These are phyloP conservation scores for Gobionotothen gibberifrons DNA, from an alignment of 2,797 vertebrate genomes.

Conservation along the genomic window DNA sequence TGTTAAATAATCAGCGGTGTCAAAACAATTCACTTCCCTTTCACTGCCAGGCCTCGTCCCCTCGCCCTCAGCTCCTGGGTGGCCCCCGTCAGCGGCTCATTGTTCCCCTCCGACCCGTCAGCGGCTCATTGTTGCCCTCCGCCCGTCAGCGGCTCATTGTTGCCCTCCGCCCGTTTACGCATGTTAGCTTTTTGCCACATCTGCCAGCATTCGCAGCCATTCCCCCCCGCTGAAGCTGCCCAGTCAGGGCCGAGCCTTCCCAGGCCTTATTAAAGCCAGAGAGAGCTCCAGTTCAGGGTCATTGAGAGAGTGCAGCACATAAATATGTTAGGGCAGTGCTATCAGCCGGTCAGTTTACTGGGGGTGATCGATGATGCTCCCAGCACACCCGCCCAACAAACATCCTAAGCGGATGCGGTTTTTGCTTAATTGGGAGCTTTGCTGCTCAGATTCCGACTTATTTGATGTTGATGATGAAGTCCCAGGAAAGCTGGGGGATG, in stretches of 20 bases:
- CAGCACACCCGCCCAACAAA: conserved; percentile 80
- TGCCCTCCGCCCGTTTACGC: conserved; percentile 81
- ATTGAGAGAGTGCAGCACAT: conserved; percentile 74
- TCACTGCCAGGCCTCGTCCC: conserved; percentile 70
- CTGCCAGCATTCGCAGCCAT: conserved; percentile 77
- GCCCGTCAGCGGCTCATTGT: conserved; percentile 74
- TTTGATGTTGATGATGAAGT: conserved; percentile 85
- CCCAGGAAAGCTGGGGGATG: conserved; percentile 79
- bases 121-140: conserved; percentile 69
- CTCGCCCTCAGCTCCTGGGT: conserved; percentile 55
- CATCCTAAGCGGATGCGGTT: conserved; percentile 86
- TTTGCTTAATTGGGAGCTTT: conserved; percentile 90
- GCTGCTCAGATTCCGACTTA: conserved; percentile 77
- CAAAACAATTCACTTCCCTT: conserved; percentile 84
- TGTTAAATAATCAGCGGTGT: conserved; percentile 81
- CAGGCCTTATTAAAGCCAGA: conserved; percentile 82
- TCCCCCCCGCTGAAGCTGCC: conserved; percentile 37
- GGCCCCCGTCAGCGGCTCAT: conserved; percentile 71
- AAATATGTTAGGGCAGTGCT: conserved; percentile 83
- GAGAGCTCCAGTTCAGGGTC: conserved; percentile 80
- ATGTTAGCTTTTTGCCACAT: conserved; percentile 81
- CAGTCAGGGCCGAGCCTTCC: conserved; percentile 54
- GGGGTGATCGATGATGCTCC: conserved; percentile 86
- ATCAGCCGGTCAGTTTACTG: conserved; percentile 82
- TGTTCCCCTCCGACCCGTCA: conserved; percentile 74